Percentiles rank a stretch among this genome's conserved stretches.
phyloP scores from a whole-genome alignment of 1,140 invertebrate genomes.

The Leucophenga varia region DNA sequence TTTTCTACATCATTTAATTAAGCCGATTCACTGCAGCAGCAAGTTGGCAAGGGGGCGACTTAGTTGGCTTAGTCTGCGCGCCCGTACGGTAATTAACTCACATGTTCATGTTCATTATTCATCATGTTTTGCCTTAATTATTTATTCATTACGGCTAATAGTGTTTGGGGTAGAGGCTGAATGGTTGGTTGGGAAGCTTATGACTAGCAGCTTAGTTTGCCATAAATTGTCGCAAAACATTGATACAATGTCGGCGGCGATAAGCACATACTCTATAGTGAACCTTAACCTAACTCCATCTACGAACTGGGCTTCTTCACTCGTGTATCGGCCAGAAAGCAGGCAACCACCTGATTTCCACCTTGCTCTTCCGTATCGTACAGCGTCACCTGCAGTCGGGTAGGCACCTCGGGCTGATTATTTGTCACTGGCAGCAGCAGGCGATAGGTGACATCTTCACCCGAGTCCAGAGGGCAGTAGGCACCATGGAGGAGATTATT shows the following conservation, averaged over 20 bases:
- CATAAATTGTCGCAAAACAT: constrained; percentile 39
- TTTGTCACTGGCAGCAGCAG: constrained; percentile 26
- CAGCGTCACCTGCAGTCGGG: constrained; percentile 30
- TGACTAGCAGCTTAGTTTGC: constrained; percentile 15
- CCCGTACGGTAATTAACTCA: constrained; percentile 31
- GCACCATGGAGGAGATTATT: constrained; percentile 36
- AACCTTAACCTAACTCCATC: constrained; percentile 6
- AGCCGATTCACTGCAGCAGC: constrained; percentile 34
- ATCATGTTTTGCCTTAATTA: constrained; percentile 43
- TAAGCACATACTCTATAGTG: too few relatives aligned
- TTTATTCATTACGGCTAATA: constrained; percentile 49
- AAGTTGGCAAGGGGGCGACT: constrained; percentile 14
- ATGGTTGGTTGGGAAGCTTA: too few relatives aligned
- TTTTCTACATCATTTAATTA: constrained; percentile 56
- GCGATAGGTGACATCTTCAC: constrained; percentile 46
- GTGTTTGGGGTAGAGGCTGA: constrained; percentile 28
- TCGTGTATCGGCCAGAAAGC: constrained; percentile 37
- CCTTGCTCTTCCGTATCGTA: constrained; percentile 23
- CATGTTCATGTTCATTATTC: constrained; percentile 34
- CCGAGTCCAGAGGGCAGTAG: constrained; percentile 43
- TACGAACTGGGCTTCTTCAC: constrained; percentile 25
- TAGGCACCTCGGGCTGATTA: constrained; percentile 38
- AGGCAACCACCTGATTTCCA: too few relatives aligned
- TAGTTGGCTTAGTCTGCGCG: constrained; percentile 17
- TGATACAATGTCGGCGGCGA: constrained; percentile 46